These are phyloP conservation scores for Myotis pilosus DNA, from an alignment of 2,797 vertebrate genomes.

Conservation along the genomic window DNA sequence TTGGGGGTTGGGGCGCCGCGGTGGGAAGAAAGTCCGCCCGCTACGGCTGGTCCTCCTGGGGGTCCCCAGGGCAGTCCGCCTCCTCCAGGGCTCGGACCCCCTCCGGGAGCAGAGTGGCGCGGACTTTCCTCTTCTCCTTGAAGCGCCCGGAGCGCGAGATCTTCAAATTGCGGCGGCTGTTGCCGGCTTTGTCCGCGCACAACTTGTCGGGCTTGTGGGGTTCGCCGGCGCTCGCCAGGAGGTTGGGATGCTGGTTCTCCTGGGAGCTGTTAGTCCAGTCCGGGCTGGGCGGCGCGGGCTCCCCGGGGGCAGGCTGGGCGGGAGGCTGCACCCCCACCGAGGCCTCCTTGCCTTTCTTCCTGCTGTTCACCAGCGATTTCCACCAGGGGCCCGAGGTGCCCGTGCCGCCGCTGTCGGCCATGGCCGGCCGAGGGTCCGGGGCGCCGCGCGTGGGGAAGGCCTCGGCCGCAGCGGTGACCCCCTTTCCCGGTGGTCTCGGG, in stretches of 20 bases:
- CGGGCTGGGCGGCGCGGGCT: conserved; percentile 47
- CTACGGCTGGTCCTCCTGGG: conserved; percentile 82
- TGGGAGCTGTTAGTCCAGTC: conserved; percentile 65
- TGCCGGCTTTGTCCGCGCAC: conserved; percentile 84
- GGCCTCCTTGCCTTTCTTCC: conserved; percentile 88
- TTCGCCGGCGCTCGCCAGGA: conserved; percentile 82
- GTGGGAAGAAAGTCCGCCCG: neutral
- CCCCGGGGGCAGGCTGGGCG: conserved; percentile 11
- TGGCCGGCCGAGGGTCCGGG: conserved; percentile 54
- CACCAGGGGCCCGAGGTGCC: conserved; percentile 87
- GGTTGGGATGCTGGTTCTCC: conserved; percentile 76
- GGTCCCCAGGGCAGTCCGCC: conserved; percentile 59
- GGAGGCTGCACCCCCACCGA: conserved; percentile 68
- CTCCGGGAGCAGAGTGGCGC: conserved; percentile 88
- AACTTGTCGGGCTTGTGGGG: conserved; percentile 78
- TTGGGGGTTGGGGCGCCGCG: neutral
- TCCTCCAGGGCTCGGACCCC: conserved; percentile 84
- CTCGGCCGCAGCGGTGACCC: no score
- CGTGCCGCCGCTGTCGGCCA: conserved; percentile 83
- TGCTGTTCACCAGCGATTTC: conserved; percentile 88
- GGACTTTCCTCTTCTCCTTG: conserved; percentile 90
- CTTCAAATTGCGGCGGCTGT: conserved; percentile 90
- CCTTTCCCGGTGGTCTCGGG: neutral
- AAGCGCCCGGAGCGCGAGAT: conserved; percentile 95
- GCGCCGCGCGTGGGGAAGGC: no score